Percentiles rank a stretch among this genome's conserved stretches.
phyloP scores from a whole-genome alignment of 2,797 vertebrate genomes.

The Pseudocheirus occidentalis region DNA sequence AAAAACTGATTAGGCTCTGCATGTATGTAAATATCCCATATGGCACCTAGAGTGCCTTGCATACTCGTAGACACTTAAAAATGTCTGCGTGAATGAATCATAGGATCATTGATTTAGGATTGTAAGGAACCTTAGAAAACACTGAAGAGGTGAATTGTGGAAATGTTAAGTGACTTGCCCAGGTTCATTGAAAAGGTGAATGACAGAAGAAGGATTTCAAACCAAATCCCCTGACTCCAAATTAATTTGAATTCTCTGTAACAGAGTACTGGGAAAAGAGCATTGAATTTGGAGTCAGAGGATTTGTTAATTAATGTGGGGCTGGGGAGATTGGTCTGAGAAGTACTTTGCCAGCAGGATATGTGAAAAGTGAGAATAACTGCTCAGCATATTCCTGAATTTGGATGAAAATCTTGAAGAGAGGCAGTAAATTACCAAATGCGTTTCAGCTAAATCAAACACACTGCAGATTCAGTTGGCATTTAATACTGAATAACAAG shows the following conservation, averaged over 20 bases:
- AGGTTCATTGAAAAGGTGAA: neutral
- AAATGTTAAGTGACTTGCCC: neutral
- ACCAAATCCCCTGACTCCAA: neutral
- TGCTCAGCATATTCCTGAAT: conserved; percentile 24
- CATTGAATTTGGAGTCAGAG: neutral
- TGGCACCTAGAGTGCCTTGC: neutral
- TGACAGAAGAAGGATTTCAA: neutral
- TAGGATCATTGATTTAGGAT: neutral
- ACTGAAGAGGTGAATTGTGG: neutral
- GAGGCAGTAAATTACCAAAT: conserved; percentile 56
- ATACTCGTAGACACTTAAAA: neutral
- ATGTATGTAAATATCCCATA: neutral
- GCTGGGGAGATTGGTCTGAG: neutral
- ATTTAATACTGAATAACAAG: conserved; percentile 82
- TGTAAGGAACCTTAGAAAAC: neutral
- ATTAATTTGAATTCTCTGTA: neutral
- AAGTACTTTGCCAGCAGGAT: neutral
- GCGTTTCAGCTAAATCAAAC: conserved; percentile 74
- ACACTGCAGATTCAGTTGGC: conserved; percentile 56
- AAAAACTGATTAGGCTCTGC: neutral
- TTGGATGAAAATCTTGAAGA: conserved; percentile 58
- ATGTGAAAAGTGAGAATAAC: neutral
- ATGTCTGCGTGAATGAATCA: neutral
- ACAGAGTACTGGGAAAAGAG: neutral
- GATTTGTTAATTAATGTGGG: neutral